Base-by-base conservation (phyloP, 2,113 vertebrate species). In the Chiloscyllium plagiosum region DNA sequence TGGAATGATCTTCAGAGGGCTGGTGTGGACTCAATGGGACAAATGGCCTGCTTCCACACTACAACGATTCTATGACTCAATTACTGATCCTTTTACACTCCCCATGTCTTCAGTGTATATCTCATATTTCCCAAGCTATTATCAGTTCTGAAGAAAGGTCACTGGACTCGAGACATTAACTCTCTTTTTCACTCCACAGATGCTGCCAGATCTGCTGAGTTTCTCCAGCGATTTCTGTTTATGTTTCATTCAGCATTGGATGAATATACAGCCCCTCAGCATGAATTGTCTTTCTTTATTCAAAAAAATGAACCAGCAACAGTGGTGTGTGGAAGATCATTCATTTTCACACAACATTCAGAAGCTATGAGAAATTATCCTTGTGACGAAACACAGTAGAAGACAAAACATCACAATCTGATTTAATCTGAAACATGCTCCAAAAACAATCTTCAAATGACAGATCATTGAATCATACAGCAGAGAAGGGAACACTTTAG, bases 341-440 rank as follows among this genome's bases (percentile, higher is more conserved):
- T 50, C 69, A 95, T 95, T 70, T 69, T 1, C 65, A 50, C 37
- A 47, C 19, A 33, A 37, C 93, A 95, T 70, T 95, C 68, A 92
- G 66, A 70, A 10, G 90, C n/a, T 26, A 52, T 1, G 29, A 61
- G 78, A 83, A 83, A 83, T 33, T 61, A 56, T 17, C 13, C 56
- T 61, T n/a, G 26, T 4, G 0, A 47, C n/a, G 29, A 47, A 70
- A 70, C 24, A 69, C 93, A 69, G 22, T 13, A 50, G 66, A 94
- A 94, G 37, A 13, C 70, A 68, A 94, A 94, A 70, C 93, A 94
- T 29, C 68, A 94, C 65, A 42, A 47, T 69, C 66, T 72, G 37
- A 70, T 70, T 94, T 95, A 33, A 72, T 66, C 69, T 29, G 37
- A 72, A 70, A 76, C 94, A 95, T 95, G 94, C 69, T 47, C 24